phyloP scores from a whole-genome alignment of 37 sponge, comb jelly and placozoan species.

The Aphrocallistes beatrix region DNA sequence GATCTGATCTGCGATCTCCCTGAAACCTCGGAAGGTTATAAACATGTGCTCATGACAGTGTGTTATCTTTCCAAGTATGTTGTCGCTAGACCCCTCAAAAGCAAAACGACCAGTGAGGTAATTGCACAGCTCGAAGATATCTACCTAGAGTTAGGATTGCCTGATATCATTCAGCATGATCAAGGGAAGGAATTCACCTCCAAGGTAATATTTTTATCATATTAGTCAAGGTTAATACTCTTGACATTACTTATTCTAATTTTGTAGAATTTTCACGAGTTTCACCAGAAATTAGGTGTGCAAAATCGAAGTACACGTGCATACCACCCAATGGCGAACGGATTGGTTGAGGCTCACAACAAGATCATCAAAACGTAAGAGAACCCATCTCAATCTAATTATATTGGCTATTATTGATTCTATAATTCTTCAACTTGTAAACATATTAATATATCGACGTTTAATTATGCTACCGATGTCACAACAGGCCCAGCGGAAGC shows the following conservation, averaged over 20 bases:
- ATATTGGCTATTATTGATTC: too few species aligned
- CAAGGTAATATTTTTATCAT: background rate
- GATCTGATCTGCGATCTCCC: background rate
- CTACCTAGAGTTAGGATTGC: background rate
- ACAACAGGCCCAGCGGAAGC: too few species aligned
- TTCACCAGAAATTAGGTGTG: background rate
- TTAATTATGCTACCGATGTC: too few species aligned
- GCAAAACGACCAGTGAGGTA: background rate
- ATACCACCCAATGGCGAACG: background rate
- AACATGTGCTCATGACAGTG: background rate
- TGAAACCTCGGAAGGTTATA: too few species aligned
- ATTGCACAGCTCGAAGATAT: background rate
- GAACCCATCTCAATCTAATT: background rate
- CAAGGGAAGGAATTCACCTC: slow-evolving; percentile 11
- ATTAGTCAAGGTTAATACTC: too few species aligned
- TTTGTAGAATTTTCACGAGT: background rate
- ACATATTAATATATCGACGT: too few species aligned
- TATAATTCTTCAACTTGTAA: too few species aligned
- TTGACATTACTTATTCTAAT: too few species aligned
- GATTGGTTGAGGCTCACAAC: background rate
- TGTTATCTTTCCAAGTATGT: background rate
- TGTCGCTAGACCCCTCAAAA: background rate
- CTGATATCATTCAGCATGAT: background rate
- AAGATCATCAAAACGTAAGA: background rate
- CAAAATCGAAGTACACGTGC: background rate